phyloP scores from a whole-genome alignment of 1,140 invertebrate genomes.

The Drosophila auraria region DNA sequence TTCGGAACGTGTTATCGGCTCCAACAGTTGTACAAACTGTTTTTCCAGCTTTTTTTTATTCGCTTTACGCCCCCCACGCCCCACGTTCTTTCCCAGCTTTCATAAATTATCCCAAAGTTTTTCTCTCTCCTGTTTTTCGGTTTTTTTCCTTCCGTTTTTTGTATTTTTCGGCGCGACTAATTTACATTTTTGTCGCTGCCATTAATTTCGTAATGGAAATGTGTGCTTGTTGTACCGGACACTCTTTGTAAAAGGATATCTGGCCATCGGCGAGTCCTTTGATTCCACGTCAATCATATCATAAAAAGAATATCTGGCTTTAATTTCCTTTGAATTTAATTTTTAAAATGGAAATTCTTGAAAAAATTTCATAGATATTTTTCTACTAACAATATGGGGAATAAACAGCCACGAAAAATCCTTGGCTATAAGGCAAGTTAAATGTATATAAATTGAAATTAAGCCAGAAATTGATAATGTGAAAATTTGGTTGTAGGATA shows the following conservation, averaged over 20 bases:
- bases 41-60: slow-evolving; percentile 18
- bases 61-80: background rate
- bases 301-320: background rate
- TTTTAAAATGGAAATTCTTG: too few relatives aligned
- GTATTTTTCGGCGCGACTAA: slow-evolving; percentile 65
- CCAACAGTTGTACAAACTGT: slow-evolving; percentile 75
- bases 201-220: slow-evolving; percentile 74
- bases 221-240: slow-evolving; percentile 16
- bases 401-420: too few relatives aligned
- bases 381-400: too few relatives aligned
- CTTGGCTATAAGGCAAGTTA: too few relatives aligned
- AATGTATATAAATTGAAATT: too few relatives aligned
- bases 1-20: slow-evolving; percentile 73
- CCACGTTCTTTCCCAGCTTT: slow-evolving; percentile 18
- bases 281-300: background rate
- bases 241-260: slow-evolving; percentile 6
- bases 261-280: background rate
- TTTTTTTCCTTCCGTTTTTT: slow-evolving; percentile 15
- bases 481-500: too few relatives aligned
- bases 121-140: slow-evolving; percentile 33
- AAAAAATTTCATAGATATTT: too few relatives aligned
- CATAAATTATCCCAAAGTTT: slow-evolving; percentile 65
- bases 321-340: background rate
- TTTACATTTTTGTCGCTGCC: slow-evolving; percentile 82
- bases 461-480: too few relatives aligned